These are phyloP conservation scores for Bombus turneri DNA, from an alignment of 1,140 invertebrate species.

Conservation along the genomic window DNA sequence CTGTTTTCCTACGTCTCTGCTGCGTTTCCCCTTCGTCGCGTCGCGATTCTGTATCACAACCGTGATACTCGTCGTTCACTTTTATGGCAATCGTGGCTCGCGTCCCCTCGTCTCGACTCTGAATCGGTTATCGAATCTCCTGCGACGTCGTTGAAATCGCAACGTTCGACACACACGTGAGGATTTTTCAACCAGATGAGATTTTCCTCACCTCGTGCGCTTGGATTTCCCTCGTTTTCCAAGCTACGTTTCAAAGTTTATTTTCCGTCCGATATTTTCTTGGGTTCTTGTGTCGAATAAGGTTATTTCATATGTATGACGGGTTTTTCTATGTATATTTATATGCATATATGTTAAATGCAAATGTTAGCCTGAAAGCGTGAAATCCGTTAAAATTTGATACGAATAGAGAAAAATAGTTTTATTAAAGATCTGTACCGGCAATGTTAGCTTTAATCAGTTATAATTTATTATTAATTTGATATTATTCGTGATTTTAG, in stretches of 20 bases:
- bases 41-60: background rate
- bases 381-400: too few relatives aligned
- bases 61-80: background rate
- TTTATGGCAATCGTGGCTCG: slow-evolving; percentile 2
- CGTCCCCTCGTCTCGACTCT: background rate
- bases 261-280: background rate
- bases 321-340: too few relatives aligned
- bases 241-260: background rate
- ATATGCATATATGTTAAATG: too few relatives aligned
- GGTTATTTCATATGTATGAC: too few relatives aligned
- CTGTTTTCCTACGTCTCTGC: background rate
- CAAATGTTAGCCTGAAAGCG: too few relatives aligned
- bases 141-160: background rate
- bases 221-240: background rate
- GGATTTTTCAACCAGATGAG: background rate
- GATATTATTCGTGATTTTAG: too few relatives aligned
- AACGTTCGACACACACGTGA: background rate
- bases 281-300: background rate
- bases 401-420: too few relatives aligned
- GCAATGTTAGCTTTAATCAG: too few relatives aligned
- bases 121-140: slow-evolving; percentile 32
- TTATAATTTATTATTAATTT: too few relatives aligned
- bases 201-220: background rate
- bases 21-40: background rate
- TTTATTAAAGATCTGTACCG: too few relatives aligned